Conservation (phyloP, 2,888 invertebrate genomes). For the Hymenopus coronatus region DNA sequence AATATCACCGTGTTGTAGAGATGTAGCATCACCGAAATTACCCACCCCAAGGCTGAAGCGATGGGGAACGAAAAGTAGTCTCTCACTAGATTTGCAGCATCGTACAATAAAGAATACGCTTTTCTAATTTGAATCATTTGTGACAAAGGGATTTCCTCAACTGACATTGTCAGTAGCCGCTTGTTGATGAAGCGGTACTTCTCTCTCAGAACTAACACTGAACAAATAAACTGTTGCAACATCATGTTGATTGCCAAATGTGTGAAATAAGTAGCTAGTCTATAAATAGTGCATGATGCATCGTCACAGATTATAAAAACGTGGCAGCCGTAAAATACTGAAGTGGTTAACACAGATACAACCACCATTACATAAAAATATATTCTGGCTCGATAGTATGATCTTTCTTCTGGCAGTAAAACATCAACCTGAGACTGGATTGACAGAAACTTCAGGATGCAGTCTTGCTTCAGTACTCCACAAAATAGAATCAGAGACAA, state of each 20-base stretch:
- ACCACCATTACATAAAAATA: background rate
- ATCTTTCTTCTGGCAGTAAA: background rate
- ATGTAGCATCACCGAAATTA: background rate
- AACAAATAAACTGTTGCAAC: background rate
- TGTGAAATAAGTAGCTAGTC: background rate
- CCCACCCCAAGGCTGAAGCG: background rate
- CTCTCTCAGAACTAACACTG: background rate
- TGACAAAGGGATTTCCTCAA: background rate
- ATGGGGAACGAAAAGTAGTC: background rate
- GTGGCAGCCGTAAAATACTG: background rate
- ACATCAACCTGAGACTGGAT: background rate
- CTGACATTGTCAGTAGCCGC: background rate
- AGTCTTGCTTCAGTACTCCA: background rate
- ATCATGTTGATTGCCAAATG: background rate
- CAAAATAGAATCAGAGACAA: background rate
- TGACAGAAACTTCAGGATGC: background rate
- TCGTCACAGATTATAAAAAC: background rate
- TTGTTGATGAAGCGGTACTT: background rate
- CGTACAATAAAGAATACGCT: background rate
- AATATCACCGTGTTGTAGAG: background rate
- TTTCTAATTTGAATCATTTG: background rate
- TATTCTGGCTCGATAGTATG: background rate
- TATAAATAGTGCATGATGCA: background rate
- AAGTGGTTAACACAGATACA: background rate
- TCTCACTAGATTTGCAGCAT: background rate